phyloP scores from a whole-genome alignment of 2,797 vertebrate genomes.

The Zalophus californianus region DNA sequence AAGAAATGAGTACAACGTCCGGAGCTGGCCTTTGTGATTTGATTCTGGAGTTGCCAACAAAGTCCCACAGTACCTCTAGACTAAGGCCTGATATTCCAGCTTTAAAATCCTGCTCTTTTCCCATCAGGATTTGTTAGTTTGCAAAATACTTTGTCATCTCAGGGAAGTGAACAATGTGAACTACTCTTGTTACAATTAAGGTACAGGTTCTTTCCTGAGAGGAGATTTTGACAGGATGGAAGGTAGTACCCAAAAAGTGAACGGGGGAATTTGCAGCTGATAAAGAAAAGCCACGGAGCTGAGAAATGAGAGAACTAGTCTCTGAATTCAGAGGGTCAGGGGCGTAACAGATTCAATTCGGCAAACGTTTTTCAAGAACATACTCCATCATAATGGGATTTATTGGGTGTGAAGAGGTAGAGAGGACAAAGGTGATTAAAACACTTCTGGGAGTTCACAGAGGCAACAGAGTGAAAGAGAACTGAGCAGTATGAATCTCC shows the following conservation, averaged over 20 bases:
- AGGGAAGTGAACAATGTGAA: background rate
- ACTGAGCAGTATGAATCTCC: background rate
- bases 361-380: background rate
- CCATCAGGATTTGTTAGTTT: background rate
- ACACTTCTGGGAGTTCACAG: background rate
- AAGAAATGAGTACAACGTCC: background rate
- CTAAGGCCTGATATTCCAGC: background rate
- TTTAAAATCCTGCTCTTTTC: constrained; percentile 47
- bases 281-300: background rate
- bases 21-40: background rate
- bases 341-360: background rate
- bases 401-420: background rate
- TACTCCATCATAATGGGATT: background rate
- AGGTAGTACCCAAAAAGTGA: background rate
- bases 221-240: background rate
- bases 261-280: background rate
- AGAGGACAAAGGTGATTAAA: background rate
- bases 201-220: background rate
- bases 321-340: background rate
- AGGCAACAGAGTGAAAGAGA: background rate
- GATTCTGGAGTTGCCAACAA: background rate
- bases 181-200: background rate
- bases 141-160: background rate
- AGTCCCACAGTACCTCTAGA: background rate
- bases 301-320: background rate